phyloP scores from a whole-genome alignment of 2,888 invertebrate species.

The Pemphredon lugubris region DNA sequence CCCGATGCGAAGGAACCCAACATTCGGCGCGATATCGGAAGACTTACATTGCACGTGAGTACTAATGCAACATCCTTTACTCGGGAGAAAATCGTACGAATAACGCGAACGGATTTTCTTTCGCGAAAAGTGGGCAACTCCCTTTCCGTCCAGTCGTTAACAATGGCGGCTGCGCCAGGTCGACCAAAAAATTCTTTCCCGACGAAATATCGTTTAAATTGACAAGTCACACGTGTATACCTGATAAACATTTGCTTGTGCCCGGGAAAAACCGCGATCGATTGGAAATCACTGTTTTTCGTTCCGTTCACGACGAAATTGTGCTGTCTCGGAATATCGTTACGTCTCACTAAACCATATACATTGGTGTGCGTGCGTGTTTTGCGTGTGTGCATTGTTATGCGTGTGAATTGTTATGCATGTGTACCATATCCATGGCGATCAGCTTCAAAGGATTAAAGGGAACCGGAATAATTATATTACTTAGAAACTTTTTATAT shows the following conservation, averaged over 20 bases:
- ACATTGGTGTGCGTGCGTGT: background rate
- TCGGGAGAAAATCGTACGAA: slow-evolving; percentile 19
- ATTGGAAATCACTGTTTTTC: slow-evolving; percentile 3
- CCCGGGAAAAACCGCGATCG: background rate
- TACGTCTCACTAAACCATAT: slow-evolving; percentile 43
- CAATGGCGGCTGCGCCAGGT: slow-evolving; percentile 67
- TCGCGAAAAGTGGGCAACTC: slow-evolving; percentile 68
- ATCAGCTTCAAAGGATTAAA: slow-evolving; percentile 42
- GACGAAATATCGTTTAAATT: slow-evolving; percentile 21
- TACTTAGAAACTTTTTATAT: slow-evolving; percentile 22
- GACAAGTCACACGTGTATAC: slow-evolving; percentile 22
- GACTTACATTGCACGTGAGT: slow-evolving; percentile 74
- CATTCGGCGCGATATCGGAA: slow-evolving; percentile 66
- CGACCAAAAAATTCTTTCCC: slow-evolving; percentile 54
- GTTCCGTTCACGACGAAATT: slow-evolving; percentile 19
- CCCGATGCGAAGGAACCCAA: slow-evolving; percentile 71
- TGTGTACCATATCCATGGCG: slow-evolving; percentile 51
- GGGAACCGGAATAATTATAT: slow-evolving; percentile 24
- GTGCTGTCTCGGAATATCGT: slow-evolving; percentile 40
- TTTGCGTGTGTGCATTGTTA: slow-evolving; percentile 29
- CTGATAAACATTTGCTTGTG: slow-evolving; percentile 6
- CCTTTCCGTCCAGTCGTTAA: slow-evolving; percentile 64
- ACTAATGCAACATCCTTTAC: slow-evolving; percentile 33
- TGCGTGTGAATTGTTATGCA: slow-evolving; percentile 27
- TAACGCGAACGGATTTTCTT: slow-evolving; percentile 28